Conservation (phyloP, 2,888 invertebrate genomes). For the Hermaeophaga mercurialis region DNA sequence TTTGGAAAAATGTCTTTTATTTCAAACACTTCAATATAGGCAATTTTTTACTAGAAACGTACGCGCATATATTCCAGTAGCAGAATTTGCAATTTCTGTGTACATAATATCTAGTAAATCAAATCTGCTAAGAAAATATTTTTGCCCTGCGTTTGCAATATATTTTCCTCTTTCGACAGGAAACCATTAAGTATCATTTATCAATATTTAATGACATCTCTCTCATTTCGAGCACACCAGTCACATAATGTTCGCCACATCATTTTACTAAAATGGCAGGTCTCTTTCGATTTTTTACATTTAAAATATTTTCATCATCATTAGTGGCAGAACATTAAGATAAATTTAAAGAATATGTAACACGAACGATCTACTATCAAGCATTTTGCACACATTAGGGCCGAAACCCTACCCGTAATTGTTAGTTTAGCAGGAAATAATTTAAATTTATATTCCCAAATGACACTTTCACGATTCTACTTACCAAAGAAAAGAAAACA, state of each 20-base stretch:
- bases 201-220: slow-evolving; percentile 32
- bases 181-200: slow-evolving; percentile 32
- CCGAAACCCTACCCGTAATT: no score
- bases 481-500: no score
- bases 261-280: slow-evolving; percentile 20
- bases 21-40: not conserved
- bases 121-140: slow-evolving; percentile 14
- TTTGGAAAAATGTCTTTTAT: not conserved
- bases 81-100: not conserved
- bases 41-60: not conserved
- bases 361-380: slow-evolving; percentile 12
- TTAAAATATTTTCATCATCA: slow-evolving; percentile 23
- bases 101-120: slow-evolving; percentile 2
- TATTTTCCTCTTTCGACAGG: slow-evolving; percentile 26
- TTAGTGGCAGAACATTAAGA: slow-evolving; percentile 17
- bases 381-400: slow-evolving; percentile 20
- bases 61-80: not conserved
- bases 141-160: slow-evolving; percentile 22
- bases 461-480: no score
- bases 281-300: slow-evolving; percentile 19
- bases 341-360: slow-evolving; percentile 12
- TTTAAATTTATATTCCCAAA: no score
- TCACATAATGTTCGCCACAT: slow-evolving; percentile 27
- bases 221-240: slow-evolving; percentile 28
- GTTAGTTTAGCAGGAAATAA: no score